Evolutionary conservation across 1,140 invertebrate species (phyloP), one percentile per base, ranked within the genome.

Genomic region (Drosophila insularis): DNA sequence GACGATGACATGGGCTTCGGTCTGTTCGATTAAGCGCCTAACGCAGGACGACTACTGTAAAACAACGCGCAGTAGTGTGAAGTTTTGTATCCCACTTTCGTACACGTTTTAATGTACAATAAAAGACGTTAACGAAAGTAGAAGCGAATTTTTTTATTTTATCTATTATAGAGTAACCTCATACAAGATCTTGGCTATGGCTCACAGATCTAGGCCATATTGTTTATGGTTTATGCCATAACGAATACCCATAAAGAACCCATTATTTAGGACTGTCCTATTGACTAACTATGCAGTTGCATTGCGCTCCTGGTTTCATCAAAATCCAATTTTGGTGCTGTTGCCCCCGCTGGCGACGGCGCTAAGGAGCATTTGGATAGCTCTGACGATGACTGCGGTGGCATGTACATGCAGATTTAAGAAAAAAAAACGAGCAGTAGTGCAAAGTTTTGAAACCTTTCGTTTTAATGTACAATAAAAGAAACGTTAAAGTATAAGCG

Each of bases 1-100:
- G 98, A 98, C 91, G 97, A 98, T 89, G 98, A 98, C 92, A 98
- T 99, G 97, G 98, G 97, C 91, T 98, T 99, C 92, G 97, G 96
- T 94, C 94, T 96, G 80, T 96, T 96, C 91, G 95, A 96, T 91
- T 96, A 96, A 95, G 92, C 64, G 50, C 13, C 63, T 70, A 68
- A 50, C 43, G 43, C 43, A 43, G 10, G 31, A 35, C 54, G 35
- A 5, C 39, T 67, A 68, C 43, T 50, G 32, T 17, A 71, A 62
- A 8, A 59, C 35, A n/a, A 27, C 10, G 14, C 59, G 54, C 23
- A 46, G 68, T 79, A 60, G 67, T 76, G 74, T 82, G 59, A 68
- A 14, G 39, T 78, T 68, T 61, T 75, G 56, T 84, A 63, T 78
- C 63, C 75, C 62, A 65, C 39, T 60, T 71, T 74, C 68, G 84